Base-by-base conservation (phyloP, 2,113 vertebrate genomes). In the Chascanopsetta lugubris region DNA sequence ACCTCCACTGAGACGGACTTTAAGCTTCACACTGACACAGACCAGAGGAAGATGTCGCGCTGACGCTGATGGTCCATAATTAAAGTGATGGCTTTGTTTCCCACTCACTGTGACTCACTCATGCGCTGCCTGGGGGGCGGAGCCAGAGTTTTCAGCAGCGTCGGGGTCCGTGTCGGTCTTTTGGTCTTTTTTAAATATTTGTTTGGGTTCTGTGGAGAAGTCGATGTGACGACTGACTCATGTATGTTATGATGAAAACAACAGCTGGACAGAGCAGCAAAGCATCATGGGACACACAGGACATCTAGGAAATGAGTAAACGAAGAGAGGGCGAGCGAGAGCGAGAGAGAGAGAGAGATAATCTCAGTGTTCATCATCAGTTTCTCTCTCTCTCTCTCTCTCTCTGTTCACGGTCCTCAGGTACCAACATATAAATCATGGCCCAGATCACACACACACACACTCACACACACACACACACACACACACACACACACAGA, bases 341-440 rank as follows among this genome's bases (percentile, higher is more conserved):
- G n/a, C n/a, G 10, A 65, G 32, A 55, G n/a, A 38, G 29, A 55
- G 22, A 38, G 21, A 27, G 36, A 18, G 50, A 60, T 81, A 69
- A 77, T 71, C 71, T 71, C 18, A 32, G 61, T 40, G 42, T 36
- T 50, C 27, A 43, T 54, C 62, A 54, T 53, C 25, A 49, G 40
- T 55, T 3, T 72, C 15, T 53, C 24, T 54, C 61, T 53, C 25
- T 63, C 27, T 55, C 1, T 69, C 17, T 51, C 24, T 57, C 61
- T 57, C 59, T 79, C 47, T 59, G 56, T 49, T 61, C 53, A 43
- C 45, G 58, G 70, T 72, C 68, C 68, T 80, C 71, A 77, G 80
- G 79, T 79, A 84, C 77, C 69, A 72, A 81, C 85, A 84, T 64
- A 88, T 79, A 77, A 82, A 62, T 77, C 59, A 79, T 32, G 66